phyloP scores from a whole-genome alignment of 2,113 vertebrate species.

The Oenanthe melanoleuca region DNA sequence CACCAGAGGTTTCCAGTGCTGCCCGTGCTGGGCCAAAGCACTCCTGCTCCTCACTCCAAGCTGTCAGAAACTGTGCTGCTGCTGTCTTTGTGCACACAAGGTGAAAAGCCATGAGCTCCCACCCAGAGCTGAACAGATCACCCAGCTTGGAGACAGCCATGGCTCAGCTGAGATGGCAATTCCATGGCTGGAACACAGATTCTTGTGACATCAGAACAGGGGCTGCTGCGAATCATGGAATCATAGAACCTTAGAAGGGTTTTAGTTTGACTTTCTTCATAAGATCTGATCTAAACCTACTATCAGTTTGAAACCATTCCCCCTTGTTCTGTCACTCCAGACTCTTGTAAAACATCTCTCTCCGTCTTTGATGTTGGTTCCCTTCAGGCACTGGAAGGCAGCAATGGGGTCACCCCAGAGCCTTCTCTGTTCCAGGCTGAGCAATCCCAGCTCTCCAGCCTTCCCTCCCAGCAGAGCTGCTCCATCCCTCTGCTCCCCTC shows the following conservation, averaged over 20 bases:
- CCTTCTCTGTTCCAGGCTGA: fast-evolving
- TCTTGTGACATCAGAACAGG: not conserved
- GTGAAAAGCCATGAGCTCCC: not conserved
- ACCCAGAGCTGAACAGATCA: not conserved
- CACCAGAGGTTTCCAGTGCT: not conserved
- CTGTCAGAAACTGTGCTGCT: not conserved
- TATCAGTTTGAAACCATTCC: fast-evolving
- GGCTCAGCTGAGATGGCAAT: not conserved
- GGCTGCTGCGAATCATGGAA: not conserved
- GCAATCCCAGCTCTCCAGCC: fast-evolving
- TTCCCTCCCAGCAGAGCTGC: not conserved
- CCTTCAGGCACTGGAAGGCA: fast-evolving
- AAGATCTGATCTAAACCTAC: not conserved
- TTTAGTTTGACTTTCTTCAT: not conserved
- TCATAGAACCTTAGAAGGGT: not conserved
- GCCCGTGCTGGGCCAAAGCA: fast-evolving
- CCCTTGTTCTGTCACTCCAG: not conserved
- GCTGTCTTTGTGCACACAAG: not conserved
- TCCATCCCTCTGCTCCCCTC: not conserved
- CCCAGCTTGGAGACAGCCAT: not conserved
- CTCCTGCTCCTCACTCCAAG: not conserved
- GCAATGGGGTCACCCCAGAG: fast-evolving
- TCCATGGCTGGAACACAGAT: not conserved
- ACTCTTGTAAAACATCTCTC: fast-evolving
- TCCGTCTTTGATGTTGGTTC: fast-evolving